Evolutionary conservation across 2,113 vertebrate species (phyloP), one percentile per base, ranked within the genome.

Genomic region (Brevimyrus niger): DNA sequence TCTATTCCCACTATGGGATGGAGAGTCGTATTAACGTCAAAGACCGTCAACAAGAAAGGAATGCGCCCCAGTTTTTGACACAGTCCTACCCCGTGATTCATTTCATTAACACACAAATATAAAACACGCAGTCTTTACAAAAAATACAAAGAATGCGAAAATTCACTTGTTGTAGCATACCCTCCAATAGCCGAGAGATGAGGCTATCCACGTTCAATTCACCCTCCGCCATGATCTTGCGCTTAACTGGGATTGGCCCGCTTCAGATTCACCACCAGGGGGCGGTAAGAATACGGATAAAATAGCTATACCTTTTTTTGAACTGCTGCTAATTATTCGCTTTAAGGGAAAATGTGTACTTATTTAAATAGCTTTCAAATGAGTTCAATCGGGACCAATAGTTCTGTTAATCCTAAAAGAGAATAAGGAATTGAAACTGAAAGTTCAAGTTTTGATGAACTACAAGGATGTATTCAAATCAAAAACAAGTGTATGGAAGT

Each of bases 161-260:
- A 58, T 61, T 23, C 23, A 44, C 31, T 35, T 17, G 19, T 35
- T 17, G 19, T 51, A 85, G 15, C 53, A 47, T 93, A 96, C 96
- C 96, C 95, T 96, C 96, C 91, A 96, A 94, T 91, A 96, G 94
- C 50, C 96, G 95, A 82, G 96, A 96, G 95, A 96, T 97, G 88
- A 96, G 96, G 92, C 96, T 96, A 86, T 96, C 96, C 94, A 97
- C 96, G 92, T 97, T 97, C 95, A 96, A 95, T 92, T 96, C 96
- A 92, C 96, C 96, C 90, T 96, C 96, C 96, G 96, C 96, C 96
- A 96, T 97, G 94, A 96, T 96, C 89, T 53, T 27, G 51, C 23
- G 50, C 38, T 23, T 83, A 73, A 83, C 11, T 50, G 50, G 38
- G 42, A 88, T 58, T 6, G 51, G 46, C 23, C n/a, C 27, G 23